Evolutionary conservation across 2,888 invertebrate species (phyloP).

Genomic region (Sisyra nigra): DNA sequence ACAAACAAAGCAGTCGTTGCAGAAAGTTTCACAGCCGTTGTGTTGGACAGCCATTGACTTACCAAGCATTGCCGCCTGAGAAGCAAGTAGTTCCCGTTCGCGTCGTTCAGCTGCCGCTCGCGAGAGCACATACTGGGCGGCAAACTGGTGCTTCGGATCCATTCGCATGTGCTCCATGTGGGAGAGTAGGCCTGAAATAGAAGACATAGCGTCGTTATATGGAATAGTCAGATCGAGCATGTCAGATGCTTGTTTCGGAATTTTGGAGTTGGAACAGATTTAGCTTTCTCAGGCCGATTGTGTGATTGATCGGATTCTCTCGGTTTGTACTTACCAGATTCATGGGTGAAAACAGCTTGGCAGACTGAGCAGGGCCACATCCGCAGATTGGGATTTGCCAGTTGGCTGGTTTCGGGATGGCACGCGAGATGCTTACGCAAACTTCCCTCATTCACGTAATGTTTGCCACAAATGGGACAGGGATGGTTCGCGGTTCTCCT

Average conservation of each 20-base stretch:
- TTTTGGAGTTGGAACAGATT: not conserved
- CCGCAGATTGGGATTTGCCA: slow-evolving; percentile 61
- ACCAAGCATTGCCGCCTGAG: slow-evolving; percentile 16
- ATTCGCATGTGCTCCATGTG: slow-evolving; percentile 96
- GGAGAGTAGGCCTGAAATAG: slow-evolving; percentile 61
- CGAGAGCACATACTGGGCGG: slow-evolving; percentile 83
- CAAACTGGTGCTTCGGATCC: slow-evolving; percentile 93
- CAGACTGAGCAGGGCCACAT: slow-evolving; percentile 96
- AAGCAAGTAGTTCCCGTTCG: slow-evolving; percentile 59
- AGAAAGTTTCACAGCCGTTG: too few species aligned
- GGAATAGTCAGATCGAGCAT: not conserved
- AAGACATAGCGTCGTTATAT: not conserved
- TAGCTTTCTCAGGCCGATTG: not conserved
- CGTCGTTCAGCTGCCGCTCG: slow-evolving; percentile 81
- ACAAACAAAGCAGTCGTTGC: not conserved
- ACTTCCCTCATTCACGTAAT: slow-evolving; percentile 89
- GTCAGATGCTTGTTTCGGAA: slow-evolving; percentile 6
- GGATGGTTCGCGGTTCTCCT: slow-evolving; percentile 89
- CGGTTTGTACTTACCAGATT: slow-evolving; percentile 56
- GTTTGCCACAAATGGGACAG: slow-evolving; percentile 89
- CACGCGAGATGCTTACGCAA: slow-evolving; percentile 84
- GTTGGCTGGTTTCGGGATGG: slow-evolving; percentile 79
- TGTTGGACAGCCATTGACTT: too few species aligned
- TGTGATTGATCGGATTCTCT: not conserved
- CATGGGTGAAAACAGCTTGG: slow-evolving; percentile 88